Conservation (phyloP, 2,888 invertebrate genomes). For the Melieria omissa region DNA sequence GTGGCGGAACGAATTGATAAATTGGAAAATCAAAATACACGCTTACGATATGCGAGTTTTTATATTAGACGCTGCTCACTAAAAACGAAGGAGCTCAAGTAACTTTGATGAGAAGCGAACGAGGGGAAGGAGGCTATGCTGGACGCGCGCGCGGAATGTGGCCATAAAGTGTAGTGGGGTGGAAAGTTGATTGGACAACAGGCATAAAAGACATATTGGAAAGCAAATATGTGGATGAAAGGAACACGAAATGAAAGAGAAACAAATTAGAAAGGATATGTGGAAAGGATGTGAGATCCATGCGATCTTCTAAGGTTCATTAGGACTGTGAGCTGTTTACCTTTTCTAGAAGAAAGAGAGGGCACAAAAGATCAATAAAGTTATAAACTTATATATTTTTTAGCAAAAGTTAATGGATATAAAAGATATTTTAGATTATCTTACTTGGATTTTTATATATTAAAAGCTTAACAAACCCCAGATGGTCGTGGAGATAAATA, state of each 20-base stretch:
- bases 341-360: too few species aligned
- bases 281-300: too few species aligned
- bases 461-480: too few species aligned
- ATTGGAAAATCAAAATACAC: conserved; percentile 37
- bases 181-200: conserved; percentile 21
- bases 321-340: too few species aligned
- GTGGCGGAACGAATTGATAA: conserved; percentile 53
- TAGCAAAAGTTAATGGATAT: too few species aligned
- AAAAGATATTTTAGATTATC: too few species aligned
- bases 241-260: neutral
- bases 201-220: neutral
- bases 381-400: too few species aligned
- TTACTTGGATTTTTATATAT: too few species aligned
- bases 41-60: conserved; percentile 4
- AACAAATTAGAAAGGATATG: neutral
- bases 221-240: neutral
- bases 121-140: conserved; percentile 17
- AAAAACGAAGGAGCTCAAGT: neutral
- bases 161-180: conserved; percentile 16
- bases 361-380: too few species aligned
- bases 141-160: conserved; percentile 12
- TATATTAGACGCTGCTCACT: neutral
- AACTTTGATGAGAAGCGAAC: conserved; percentile 10
- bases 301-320: too few species aligned
- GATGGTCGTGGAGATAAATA: too few species aligned